Percentiles rank a stretch among this genome's conserved stretches.
Conservation (phyloP, 2,797 vertebrate species). For the Crocodylus rhombifer region DNA sequence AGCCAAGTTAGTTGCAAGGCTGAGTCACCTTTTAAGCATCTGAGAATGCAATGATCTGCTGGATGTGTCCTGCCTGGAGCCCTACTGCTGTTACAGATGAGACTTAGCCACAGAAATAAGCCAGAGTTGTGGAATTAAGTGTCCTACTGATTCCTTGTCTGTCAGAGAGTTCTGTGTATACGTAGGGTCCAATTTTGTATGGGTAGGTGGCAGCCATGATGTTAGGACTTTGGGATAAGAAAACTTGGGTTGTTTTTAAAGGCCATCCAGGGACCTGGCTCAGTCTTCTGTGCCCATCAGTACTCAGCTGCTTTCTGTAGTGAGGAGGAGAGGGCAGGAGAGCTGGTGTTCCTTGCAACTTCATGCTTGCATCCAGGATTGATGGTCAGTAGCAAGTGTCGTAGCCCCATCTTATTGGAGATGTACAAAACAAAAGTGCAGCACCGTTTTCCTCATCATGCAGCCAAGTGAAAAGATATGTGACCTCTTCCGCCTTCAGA, state of each 20-base stretch:
- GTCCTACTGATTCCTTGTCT: neutral
- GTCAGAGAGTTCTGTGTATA: neutral
- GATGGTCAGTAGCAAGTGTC: neutral
- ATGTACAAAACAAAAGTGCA: neutral
- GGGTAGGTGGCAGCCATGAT: neutral
- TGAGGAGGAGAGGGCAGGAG: neutral
- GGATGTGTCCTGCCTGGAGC: neutral
- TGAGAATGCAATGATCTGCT: neutral
- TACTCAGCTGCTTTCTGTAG: neutral
- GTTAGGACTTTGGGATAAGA: neutral
- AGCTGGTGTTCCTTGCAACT: neutral
- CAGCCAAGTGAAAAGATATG: neutral
- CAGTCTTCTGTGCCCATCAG: neutral
- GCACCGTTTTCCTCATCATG: neutral
- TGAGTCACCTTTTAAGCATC: neutral
- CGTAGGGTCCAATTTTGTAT: neutral
- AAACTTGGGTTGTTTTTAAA: neutral
- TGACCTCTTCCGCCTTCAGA: neutral
- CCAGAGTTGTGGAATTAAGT: neutral
- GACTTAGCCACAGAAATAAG: neutral
- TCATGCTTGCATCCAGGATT: neutral
- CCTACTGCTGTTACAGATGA: neutral
- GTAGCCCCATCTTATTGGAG: neutral
- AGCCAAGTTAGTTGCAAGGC: neutral
- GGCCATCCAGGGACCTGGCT: too few relatives aligned